Conservation (phyloP, 2,113 vertebrate species). For the Variabilichromis moorii region DNA sequence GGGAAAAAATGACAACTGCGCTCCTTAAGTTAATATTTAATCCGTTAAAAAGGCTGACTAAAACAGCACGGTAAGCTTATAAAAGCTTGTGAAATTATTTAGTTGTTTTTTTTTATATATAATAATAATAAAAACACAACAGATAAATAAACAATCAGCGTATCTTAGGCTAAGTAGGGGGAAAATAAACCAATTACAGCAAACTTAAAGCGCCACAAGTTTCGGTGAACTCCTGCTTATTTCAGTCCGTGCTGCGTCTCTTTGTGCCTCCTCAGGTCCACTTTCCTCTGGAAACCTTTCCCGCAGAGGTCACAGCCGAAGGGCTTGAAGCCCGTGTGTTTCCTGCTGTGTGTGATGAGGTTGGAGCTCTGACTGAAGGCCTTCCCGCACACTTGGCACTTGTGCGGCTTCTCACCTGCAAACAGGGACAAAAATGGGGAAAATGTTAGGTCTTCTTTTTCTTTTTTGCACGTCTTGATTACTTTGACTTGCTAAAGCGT, state of each 20-base stretch:
- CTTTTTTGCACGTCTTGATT: background rate
- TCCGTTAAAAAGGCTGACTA: background rate
- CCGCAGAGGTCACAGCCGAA: conserved; percentile 91
- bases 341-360: conserved; percentile 97
- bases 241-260: conserved; percentile 93
- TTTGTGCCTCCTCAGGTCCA: conserved; percentile 90
- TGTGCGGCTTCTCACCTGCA: conserved; percentile 96
- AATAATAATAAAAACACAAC: background rate
- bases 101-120: background rate
- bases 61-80: background rate
- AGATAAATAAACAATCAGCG: conserved; percentile 34
- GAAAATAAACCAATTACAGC: background rate
- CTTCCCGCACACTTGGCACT: conserved; percentile 97
- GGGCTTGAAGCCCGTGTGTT: conserved; percentile 95
- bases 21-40: conserved; percentile 5
- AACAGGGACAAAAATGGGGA: background rate
- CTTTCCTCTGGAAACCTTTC: conserved; percentile 93
- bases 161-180: background rate
- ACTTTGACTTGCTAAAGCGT: background rate
- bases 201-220: background rate
- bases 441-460: background rate
- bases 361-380: conserved; percentile 99
- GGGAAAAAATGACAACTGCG: background rate
- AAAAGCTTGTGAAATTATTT: background rate
- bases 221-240: conserved; percentile 49